Percentiles rank a stretch among this genome's conserved stretches.
phyloP scores from a whole-genome alignment of 2,888 invertebrate genomes.

The Nemotelus pantherinus region DNA sequence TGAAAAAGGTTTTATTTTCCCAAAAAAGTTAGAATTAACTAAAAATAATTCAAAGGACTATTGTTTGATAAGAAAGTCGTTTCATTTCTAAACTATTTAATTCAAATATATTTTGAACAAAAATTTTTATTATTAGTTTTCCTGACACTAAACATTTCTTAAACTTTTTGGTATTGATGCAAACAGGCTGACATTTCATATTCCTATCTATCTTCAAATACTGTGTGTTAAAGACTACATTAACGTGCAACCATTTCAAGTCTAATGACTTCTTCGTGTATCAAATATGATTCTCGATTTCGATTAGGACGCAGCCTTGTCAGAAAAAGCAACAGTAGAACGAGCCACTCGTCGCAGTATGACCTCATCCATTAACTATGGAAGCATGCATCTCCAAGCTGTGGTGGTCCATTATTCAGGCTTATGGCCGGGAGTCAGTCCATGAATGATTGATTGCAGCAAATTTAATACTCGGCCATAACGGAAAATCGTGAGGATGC shows the following conservation, averaged over 20 bases:
- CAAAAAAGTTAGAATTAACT: no score
- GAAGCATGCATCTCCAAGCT: constrained; percentile 44
- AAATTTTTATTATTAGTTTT: no score
- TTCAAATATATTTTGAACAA: no score
- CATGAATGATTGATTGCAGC: constrained; percentile 51
- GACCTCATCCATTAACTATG: constrained; percentile 51
- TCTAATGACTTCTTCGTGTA: constrained; percentile 34
- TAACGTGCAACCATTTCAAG: constrained; percentile 3
- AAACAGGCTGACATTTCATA: no score
- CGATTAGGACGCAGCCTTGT: background rate
- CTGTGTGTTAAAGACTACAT: no score
- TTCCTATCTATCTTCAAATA: no score
- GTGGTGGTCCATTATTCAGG: constrained; percentile 47
- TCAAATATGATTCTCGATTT: constrained; percentile 9
- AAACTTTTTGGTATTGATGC: no score
- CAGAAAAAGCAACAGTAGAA: background rate
- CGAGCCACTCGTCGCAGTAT: constrained; percentile 14
- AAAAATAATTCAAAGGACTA: no score
- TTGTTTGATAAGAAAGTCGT: no score
- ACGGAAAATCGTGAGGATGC: constrained; percentile 38
- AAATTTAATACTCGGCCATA: constrained; percentile 50
- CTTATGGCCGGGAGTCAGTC: constrained; percentile 47
- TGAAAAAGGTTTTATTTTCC: no score
- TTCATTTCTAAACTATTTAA: no score
- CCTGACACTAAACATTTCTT: no score